Base-by-base conservation (phyloP, 2,113 vertebrate species). In the Cairina moschata region DNA sequence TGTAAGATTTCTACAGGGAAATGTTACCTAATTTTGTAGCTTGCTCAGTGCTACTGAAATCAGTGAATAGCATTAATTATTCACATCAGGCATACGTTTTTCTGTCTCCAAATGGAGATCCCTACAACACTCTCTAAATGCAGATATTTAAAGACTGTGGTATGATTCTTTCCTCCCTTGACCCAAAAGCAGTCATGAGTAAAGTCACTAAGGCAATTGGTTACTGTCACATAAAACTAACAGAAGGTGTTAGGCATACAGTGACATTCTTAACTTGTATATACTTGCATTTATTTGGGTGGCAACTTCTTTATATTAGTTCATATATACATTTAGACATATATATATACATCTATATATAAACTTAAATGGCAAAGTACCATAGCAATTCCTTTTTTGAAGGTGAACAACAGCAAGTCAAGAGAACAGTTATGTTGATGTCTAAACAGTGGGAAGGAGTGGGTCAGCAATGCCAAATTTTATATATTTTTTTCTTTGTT, bases 81-180 rank as follows among this genome's bases (percentile, higher is more conserved):
- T 95, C 89, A 73, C 85, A 71, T 95, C 96, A 94, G 91, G 76
- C 55, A 50, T 38, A 92, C 91, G 62, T 88, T 96, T 83, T 88
- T 87, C 63, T 81, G 5, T 71, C 62, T 91, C 78, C 89, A 86
- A 91, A 78, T 76, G 93, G 73, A 65, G 58, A 93, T 95, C 69
- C n/a, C 58, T 66, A 83, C 79, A 90, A 89, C 32, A 26, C 62
- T 95, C 40, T 80, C 82, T 95, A 95, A 95, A 96, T 87, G 84
- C 66, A 75, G 93, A 62, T 94, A 94, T 84, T 94, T 92, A 94
- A 69, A 72, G 79, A 66, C 88, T 95, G 87, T 91, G 77, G 86
- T 59, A 58, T 82, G 91, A 88, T 88, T 95, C 83, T 92, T 14
- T 75, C 91, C 59, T 94, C 48, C 48, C 40, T 95, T 28, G 14